These are phyloP conservation scores for Lepus timidus DNA, from an alignment of 2,113 vertebrate genomes.

Conservation along the genomic window DNA sequence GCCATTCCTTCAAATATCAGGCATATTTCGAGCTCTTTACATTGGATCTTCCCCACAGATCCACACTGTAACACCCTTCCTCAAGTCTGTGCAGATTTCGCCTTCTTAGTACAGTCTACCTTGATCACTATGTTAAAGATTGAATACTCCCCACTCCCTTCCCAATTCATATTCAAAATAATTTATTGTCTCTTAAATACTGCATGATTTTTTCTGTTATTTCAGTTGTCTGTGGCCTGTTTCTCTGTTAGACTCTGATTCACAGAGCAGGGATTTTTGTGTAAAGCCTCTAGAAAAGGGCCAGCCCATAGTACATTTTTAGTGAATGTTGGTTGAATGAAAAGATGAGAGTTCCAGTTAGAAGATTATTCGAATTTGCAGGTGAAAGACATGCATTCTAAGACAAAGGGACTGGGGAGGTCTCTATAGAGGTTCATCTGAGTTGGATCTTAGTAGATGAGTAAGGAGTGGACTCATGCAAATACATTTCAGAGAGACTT, in stretches of 20 bases:
- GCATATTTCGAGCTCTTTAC: background rate
- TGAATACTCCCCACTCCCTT: background rate
- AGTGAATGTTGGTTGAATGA: conserved; percentile 29
- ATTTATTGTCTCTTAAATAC: background rate
- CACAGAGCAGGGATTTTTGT: background rate
- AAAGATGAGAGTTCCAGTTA: conserved; percentile 9
- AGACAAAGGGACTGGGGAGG: background rate
- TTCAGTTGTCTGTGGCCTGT: background rate
- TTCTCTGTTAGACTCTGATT: background rate
- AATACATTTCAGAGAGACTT: background rate
- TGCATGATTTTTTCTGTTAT: background rate
- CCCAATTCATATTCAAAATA: background rate
- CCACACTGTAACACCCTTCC: background rate
- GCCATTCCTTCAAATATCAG: background rate
- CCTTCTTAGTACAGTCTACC: background rate
- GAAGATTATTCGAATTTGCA: conserved; percentile 19
- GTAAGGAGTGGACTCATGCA: background rate
- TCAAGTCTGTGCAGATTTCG: background rate
- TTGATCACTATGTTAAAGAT: background rate
- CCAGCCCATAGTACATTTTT: background rate
- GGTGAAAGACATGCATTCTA: conserved; percentile 32
- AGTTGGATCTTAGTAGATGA: conserved; percentile 1
- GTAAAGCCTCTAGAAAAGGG: background rate
- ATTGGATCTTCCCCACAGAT: background rate
- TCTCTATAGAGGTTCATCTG: background rate